Evolutionary conservation across 2,113 vertebrate species (phyloP).

Genomic region (Corythaeola cristata): DNA sequence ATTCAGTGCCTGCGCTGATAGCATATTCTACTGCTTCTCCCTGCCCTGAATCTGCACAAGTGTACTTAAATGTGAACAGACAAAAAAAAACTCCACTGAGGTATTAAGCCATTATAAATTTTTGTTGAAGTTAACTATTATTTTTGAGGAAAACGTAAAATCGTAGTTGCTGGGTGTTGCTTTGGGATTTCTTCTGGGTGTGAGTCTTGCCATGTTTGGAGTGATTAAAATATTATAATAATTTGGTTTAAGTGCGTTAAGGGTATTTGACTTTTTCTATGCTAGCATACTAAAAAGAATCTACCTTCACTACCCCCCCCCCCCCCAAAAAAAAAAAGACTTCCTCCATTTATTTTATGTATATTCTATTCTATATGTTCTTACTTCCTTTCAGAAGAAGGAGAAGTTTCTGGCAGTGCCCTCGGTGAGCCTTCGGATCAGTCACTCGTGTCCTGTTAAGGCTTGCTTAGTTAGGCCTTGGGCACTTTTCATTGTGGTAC

Average conservation of each 20-base stretch:
- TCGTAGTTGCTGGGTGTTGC: neutral
- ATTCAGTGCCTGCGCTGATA: neutral
- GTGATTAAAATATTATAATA: neutral
- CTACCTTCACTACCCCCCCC: neutral
- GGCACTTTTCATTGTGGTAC: neutral
- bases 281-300: neutral
- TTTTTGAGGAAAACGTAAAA: neutral
- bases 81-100: neutral
- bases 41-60: neutral
- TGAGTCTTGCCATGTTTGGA: neutral
- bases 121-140: neutral
- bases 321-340: neutral
- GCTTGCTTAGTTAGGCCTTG: neutral
- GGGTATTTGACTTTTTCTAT: neutral
- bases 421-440: neutral
- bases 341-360: neutral
- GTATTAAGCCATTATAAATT: neutral
- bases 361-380: neutral
- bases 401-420: neutral
- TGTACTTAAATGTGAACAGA: neutral
- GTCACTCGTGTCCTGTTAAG: neutral
- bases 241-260: neutral
- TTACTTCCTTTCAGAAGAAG: neutral
- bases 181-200: neutral
- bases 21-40: neutral